Evolutionary conservation across 1,140 invertebrate genomes (phyloP).

Genomic region (Pemphigus obesinymphae): DNA sequence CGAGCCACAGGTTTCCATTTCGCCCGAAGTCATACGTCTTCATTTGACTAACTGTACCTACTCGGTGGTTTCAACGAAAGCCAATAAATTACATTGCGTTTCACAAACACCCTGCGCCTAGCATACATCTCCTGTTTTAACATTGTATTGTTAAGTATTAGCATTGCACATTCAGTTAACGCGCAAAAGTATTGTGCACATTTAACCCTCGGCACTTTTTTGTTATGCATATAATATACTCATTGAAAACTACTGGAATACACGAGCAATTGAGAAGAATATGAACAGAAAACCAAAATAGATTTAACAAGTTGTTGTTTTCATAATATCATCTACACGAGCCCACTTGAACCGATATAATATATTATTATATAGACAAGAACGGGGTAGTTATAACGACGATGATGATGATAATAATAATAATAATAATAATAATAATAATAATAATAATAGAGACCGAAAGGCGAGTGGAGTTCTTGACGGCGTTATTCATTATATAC

Average conservation of each 20-base stretch:
- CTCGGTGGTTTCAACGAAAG: neutral
- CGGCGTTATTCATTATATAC: neutral
- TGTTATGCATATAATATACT: neutral
- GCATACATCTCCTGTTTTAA: neutral
- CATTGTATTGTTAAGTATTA: neutral
- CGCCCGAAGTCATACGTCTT: neutral
- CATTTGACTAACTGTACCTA: neutral
- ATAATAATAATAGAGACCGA: neutral
- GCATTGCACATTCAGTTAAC: neutral
- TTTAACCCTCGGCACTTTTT: neutral
- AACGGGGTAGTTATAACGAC: neutral
- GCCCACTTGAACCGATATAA: neutral
- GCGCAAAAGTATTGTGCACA: neutral
- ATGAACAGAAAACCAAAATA: neutral
- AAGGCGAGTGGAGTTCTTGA: neutral
- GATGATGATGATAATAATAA: neutral
- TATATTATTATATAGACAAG: neutral
- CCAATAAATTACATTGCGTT: neutral
- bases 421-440: conserved; percentile 1
- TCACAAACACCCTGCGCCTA: too few relatives aligned
- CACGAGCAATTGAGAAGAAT: neutral
- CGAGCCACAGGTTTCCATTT: neutral
- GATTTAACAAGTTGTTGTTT: conserved; percentile 7
- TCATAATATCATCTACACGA: neutral
- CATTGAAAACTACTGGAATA: neutral